Base-by-base conservation (phyloP, 2,888 invertebrate genomes). In the Polyommatus icarus region DNA sequence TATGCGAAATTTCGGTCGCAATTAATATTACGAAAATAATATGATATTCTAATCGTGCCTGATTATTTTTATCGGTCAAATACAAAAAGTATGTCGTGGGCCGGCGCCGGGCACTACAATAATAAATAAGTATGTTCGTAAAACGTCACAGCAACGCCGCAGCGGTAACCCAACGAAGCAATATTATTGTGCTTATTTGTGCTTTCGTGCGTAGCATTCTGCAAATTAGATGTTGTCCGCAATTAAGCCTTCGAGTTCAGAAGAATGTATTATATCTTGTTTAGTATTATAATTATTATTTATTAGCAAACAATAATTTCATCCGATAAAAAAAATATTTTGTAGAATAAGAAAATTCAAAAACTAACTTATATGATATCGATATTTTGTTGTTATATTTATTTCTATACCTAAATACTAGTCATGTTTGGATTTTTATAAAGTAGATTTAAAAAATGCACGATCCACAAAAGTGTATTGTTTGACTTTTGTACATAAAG, bases 331-430 rank as follows among this genome's bases (percentile, higher is more conserved):
- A 3, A 50, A 18, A 0, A 67, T 67, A 24, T 24, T 24, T 67
- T 15, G 61, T 67, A 67, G 29, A 15, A 67, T 67, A 67, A 67
- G 7, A 18, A 5, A 18, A 29, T 1, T 20, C 15, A 10, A 67
- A 67, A 20, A 4, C 20, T 12, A 67, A 3, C 29, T 67, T n/a
- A n/a, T n/a, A 67, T 29, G 8, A 5, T 15, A 15, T 61, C 12
- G 12, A 24, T 24, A 29, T 67, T 32, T 29, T 67, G 29, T 32
- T 67, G 10, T 29, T 15, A 67, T 73, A 46, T 46, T 40, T 73
- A 73, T 46, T 73, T 82, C 83, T 83, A 84, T 84, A 82, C 78
- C 80, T 83, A 78, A 78, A 80, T 81, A 82, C 87, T 88, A 87
- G 86, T 87, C 86, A 86, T 80, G 79, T 79, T 59, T 61, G 78